Evolutionary conservation across 2,113 vertebrate genomes (phyloP), one percentile per base, ranked within the genome.

Genomic region (Prochilodus magdalenae): DNA sequence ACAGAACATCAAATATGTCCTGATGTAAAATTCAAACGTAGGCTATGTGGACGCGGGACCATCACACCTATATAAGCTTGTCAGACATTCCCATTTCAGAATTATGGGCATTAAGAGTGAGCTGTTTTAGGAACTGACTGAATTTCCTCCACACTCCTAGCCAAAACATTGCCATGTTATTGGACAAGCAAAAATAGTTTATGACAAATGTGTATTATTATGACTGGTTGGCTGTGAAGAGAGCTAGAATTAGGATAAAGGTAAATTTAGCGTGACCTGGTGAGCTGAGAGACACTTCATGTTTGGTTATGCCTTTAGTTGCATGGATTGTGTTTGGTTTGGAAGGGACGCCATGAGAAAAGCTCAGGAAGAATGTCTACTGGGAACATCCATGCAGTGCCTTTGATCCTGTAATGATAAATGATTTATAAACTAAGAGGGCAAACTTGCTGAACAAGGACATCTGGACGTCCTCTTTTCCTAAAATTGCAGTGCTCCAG

Each of bases 351-450:
- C 49, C 49, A 55, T 73, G 27, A 55, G 71, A 55, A 29, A 53
- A 51, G 6, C 16, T 5, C 20, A 29, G 13, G 40, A 51, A 10
- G 44, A 18, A 29, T 29, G 36, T 30, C 26, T 20, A n/a, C 7
- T 44, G 36, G 16, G 27, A 55, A 55, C 15, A 51, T 55, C 49
- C 47, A 30, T 30, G 7, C 47, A 55, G 49, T 18, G 22, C 15
- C 71, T 73, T 73, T 55, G 49, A 73, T 73, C 49, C 26, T 51
- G 30, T 73, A 73, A 73, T 30, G 44, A 53, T 73, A 27, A 53
- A 73, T 49, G 49, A 29, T 73, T 29, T 55, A 22, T 5, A 53
- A 53, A 30, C 26, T 55, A 49, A 30, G 47, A 49, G 71, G 29
- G 26, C 1, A 29, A 73, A 20, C 47, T 49, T 12, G 44, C n/a